A percentile compares a stretch with the other conserved stretches of the same genome.
Evolutionary conservation across 2,888 invertebrate genomes (phyloP).

Genomic region (Vanessa cardui): DNA sequence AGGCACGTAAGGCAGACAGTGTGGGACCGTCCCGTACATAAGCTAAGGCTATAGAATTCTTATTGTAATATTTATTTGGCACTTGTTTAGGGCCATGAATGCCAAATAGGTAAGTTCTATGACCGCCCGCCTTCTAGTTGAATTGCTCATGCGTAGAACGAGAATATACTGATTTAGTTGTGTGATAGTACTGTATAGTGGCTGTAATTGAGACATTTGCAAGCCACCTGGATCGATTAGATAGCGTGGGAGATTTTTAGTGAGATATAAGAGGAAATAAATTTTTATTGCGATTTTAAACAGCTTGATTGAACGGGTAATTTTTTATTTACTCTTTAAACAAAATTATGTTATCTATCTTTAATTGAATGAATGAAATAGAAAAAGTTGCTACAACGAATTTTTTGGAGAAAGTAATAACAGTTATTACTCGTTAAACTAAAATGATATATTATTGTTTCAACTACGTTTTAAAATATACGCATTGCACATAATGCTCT

Average conservation of each 20-base stretch:
- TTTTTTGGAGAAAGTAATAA: no score
- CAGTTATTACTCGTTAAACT: no score
- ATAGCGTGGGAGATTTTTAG: constrained; percentile 31
- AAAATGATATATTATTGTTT: no score
- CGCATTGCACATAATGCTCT: no score
- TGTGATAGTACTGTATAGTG: constrained; percentile 46
- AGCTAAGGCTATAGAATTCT: constrained; percentile 61
- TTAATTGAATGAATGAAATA: no score
- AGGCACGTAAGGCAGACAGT: constrained; percentile 69
- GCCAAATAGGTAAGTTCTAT: constrained; percentile 77
- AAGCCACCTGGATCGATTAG: constrained; percentile 34
- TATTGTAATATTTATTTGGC: constrained; percentile 80
- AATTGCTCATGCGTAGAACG: constrained; percentile 41
- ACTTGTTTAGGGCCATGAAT: constrained; percentile 65
- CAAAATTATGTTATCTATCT: no score
- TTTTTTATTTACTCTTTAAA: not conserved
- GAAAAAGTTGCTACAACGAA: no score
- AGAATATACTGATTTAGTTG: constrained; percentile 41
- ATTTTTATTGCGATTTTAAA: constrained; percentile 6
- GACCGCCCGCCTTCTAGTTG: constrained; percentile 54
- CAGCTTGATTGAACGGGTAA: constrained; percentile 6
- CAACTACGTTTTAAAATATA: no score
- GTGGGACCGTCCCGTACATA: constrained; percentile 66
- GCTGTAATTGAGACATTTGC: constrained; percentile 38
- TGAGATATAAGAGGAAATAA: constrained; percentile 17